Evolutionary conservation across 2,888 invertebrate genomes (phyloP), one percentile per base, ranked within the genome.

Genomic region (Hydriomena furcata): DNA sequence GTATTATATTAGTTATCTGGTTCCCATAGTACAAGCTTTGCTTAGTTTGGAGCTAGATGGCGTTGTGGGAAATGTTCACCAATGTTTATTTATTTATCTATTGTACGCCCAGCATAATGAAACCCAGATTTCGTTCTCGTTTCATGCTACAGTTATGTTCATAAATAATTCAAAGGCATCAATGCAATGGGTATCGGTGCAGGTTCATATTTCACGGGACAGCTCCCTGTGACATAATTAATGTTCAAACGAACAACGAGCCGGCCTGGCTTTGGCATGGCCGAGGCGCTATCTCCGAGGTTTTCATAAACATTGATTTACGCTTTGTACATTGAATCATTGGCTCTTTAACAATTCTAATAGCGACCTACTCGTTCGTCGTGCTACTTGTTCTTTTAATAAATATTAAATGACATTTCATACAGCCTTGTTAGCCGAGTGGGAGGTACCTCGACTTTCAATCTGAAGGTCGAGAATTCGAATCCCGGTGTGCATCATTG

Each of bases 191-290:
- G 75, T 81, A 76, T 79, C 74, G 70, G 65, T 74, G 76, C 80
- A 76, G 82, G 80, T 80, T 76, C 84, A 82, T 84, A 84, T 84
- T 82, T 84, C 82, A 84, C 76, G 68, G 69, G 73, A 70, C 74
- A 74, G 63, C 65, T 66, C 71, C 67, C 68, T 66, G 67, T 63
- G 55, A 66, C 67, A 75, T 81, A 81, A 80, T 79, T 81, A 82
- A 80, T 79, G 79, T 73, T 63, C 72, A 58, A 59, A 62, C 60
- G 76, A 72, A 73, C 76, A 73, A 68, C 59, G 59, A 51, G 57
- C 58, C 54, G 52, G 67, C 61, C 52, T 71, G 69, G 62, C 63
- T 65, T 67, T 71, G 71, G 73, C 70, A 68, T 67, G 68, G 65
- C 61, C 62, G 60, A 56, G 52, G 50, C 66, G 55, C 61, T 65